A percentile compares a stretch with the other conserved stretches of the same genome.
phyloP scores from a whole-genome alignment of 1,140 invertebrate species.

The Patella vulgata region DNA sequence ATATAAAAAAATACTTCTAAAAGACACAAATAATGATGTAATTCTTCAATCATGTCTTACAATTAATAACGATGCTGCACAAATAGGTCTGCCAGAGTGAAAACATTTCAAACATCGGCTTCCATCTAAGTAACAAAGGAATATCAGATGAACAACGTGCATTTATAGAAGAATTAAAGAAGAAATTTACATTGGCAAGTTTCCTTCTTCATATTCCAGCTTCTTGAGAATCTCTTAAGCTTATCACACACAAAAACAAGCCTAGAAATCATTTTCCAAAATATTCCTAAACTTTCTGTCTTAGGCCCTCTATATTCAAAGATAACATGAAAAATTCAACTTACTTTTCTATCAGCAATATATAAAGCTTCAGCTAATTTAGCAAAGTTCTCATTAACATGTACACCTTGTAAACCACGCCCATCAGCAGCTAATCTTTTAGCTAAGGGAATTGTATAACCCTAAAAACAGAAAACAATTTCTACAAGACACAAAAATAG shows the following conservation, averaged over 20 bases:
- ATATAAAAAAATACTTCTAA: slow-evolving; percentile 1
- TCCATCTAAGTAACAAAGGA: neutral
- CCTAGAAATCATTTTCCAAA: too few relatives aligned
- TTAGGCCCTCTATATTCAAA: too few relatives aligned
- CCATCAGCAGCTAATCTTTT: slow-evolving; percentile 98
- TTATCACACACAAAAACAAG: too few relatives aligned
- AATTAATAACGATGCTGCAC: neutral
- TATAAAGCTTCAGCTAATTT: slow-evolving; percentile 97
- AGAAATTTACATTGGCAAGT: too few relatives aligned
- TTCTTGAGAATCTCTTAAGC: too few relatives aligned
- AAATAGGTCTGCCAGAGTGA: neutral
- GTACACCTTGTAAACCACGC: slow-evolving; percentile 93
- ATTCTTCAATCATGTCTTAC: too few relatives aligned
- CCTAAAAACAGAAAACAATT: slow-evolving; percentile 63
- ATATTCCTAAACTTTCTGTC: too few relatives aligned
- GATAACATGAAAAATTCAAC: neutral
- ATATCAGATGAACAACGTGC: too few relatives aligned
- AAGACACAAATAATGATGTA: neutral
- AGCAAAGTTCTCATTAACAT: slow-evolving; percentile 99
- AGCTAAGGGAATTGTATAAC: slow-evolving; percentile 98
- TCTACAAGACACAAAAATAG: too few relatives aligned
- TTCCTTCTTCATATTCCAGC: too few relatives aligned
- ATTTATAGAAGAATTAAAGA: too few relatives aligned
- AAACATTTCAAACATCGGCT: neutral
- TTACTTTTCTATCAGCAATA: slow-evolving; percentile 93